Base-by-base conservation (phyloP, 53 echinoderm and acorn worm genomes). In the Echinarachnius parma region DNA sequence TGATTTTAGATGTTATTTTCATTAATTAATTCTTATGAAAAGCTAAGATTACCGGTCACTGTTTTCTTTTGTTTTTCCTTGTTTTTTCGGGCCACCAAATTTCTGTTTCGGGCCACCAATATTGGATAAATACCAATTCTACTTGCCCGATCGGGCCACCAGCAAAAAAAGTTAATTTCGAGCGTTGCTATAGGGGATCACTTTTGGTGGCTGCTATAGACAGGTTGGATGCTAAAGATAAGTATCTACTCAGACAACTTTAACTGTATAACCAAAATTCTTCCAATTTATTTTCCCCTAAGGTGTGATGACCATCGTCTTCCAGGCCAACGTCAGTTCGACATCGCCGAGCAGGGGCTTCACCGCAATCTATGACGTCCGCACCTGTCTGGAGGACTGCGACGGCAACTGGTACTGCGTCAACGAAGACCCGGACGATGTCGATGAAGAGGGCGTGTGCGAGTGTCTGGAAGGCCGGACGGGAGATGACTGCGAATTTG, bases 251-350 rank as follows among this genome's bases (percentile, higher is more conserved):
- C 25, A 1, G 1, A 27, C 30, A 2, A 54, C 1, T 2, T 14
- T 56, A 2, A 28, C 27, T 5, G 30, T 26, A 3, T 4, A 28
- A 26, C 19, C 26, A 56, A 33, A 11, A 30, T 31, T 0, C 31
- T 18, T 60, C 18, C 1, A 4, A 34, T 35, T 5, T 9, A 25
- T 13, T 23, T 24, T 39, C 37, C 24, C 3, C 9, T 42, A 58
- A 58, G 96, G 96, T 46, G 80, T 82, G 25, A 81, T 96, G 79
- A 91, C 96, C 0, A 62, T 96, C 5, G 76, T 82, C 56, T 96
- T 85, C 82, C 84, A 91, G 69, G 85, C 87, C 36, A 66, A 84
- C 46, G 76, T 85, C 25, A 78, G 82, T 9, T 82, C 44, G 10
- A 28, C 27, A 9, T 76, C 53, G 30, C 52, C 70, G 1, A 78